A percentile compares a stretch with the other conserved stretches of the same genome.
phyloP scores from a whole-genome alignment of 2,797 vertebrate genomes.

The Gymnopithys bicolor region DNA sequence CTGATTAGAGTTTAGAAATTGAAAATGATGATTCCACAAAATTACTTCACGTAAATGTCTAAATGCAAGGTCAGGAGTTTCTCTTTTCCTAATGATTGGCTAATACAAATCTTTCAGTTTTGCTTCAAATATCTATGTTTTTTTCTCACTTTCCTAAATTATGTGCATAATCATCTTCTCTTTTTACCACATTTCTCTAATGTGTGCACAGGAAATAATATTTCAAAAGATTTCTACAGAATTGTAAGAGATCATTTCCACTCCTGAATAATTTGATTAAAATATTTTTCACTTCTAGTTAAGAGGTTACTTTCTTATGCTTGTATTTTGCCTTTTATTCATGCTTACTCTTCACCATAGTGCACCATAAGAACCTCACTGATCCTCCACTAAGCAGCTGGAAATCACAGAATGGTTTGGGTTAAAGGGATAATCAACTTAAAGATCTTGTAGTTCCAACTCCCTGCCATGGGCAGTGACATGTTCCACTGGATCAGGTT shows the following conservation, averaged over 20 bases:
- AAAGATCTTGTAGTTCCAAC: background rate
- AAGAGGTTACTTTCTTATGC: background rate
- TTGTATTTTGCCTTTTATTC: background rate
- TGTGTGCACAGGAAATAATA: background rate
- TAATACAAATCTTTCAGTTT: background rate
- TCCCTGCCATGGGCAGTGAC: background rate
- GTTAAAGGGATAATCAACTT: background rate
- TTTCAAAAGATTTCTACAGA: slow-evolving; percentile 18
- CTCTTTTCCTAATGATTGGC: background rate
- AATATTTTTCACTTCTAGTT: background rate
- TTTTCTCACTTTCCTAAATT: background rate
- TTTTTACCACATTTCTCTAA: background rate
- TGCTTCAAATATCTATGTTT: background rate
- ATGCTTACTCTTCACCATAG: background rate
- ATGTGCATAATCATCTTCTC: background rate
- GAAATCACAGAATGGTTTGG: background rate
- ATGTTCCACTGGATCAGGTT: background rate
- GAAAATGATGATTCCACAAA: background rate
- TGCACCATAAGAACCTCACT: fast-evolving
- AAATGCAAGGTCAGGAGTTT: background rate
- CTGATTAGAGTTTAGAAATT: background rate
- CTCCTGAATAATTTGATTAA: background rate
- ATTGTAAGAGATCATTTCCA: background rate
- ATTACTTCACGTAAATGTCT: background rate
- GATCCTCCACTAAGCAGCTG: background rate